These are phyloP conservation scores for Otocyon megalotis DNA, from an alignment of 2,113 vertebrate species.

Conservation along the genomic window DNA sequence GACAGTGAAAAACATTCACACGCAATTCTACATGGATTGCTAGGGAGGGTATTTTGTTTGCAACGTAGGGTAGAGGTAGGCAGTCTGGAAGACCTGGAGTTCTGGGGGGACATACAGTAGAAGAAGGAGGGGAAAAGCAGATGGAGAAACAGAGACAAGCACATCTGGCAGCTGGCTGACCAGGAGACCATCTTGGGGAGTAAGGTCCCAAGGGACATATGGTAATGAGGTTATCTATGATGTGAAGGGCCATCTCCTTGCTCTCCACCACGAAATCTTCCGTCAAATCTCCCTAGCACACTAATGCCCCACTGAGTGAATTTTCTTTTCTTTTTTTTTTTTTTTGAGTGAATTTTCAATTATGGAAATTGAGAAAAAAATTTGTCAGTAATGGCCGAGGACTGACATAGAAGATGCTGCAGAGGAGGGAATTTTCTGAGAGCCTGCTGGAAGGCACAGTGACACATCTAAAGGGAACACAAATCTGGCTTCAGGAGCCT, in stretches of 20 bases:
- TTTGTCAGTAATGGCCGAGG: neutral
- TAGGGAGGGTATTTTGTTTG: neutral
- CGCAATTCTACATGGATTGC: neutral
- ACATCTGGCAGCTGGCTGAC: neutral
- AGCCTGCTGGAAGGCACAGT: neutral
- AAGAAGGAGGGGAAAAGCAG: neutral
- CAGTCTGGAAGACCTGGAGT: neutral
- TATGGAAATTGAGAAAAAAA: neutral
- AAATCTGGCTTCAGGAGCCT: neutral
- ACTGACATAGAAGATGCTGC: neutral
- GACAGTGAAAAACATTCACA: neutral
- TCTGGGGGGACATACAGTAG: rapidly evolving
- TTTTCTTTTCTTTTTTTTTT: neutral
- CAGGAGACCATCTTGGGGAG: neutral
- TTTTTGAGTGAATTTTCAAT: neutral
- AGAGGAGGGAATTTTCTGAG: neutral
- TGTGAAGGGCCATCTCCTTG: neutral
- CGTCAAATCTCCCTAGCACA: neutral
- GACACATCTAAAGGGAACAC: neutral
- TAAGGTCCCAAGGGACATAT: neutral
- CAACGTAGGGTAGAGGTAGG: neutral
- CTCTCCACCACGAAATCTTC: neutral
- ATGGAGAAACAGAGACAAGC: neutral
- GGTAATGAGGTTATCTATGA: neutral
- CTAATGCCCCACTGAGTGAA: neutral